Evolutionary conservation across 2,888 invertebrate species (phyloP), one percentile per base, ranked within the genome.

Genomic region (Timandra comae): DNA sequence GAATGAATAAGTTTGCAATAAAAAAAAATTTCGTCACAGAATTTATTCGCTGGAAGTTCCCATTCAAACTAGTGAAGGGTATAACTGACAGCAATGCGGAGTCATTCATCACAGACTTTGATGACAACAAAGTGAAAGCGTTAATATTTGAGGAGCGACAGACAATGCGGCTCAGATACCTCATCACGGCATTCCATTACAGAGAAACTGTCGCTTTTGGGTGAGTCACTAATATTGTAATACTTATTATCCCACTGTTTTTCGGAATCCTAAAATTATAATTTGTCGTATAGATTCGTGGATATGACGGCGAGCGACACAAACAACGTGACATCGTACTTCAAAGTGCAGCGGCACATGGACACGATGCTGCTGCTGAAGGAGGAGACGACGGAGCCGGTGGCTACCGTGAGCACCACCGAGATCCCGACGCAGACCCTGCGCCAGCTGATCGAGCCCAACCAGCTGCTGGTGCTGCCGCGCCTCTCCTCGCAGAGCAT

Each of bases 61-160:
- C 97, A 0, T 93, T 92, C 65, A 93, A 90, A 62, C 75, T 96
- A 55, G 91, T 95, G 32, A 87, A 88, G 34, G 82, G 74, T 24
- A 79, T 97, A n/a, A 89, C 88, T 34, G 92, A 93, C 55, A 81
- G 88, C 16, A 93, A 92, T 58, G 85, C 93, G 21, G 91, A 94
- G 29, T 82, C 85, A 4, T 98, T 97, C 69, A 87, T 98, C 16
- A 89, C 89, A 27, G 96, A 96, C 32, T 98, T 97, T 93, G 89
- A 90, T 40, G 98, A 98, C 79, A 98, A 98, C 75, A 89, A 92
- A 70, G 95, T 98, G 24, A 89, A 97, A 45, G 96, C 94, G 16
- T 80, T 98, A 34, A 92, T 98, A 56, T 94, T 97, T 74, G 93
- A 95, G 62, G 93, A 93, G 40, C 87, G 91, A 38, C 89, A 88